Evolutionary conservation across 1,140 invertebrate species (phyloP).

Genomic region (Drosophila mauritiana): DNA sequence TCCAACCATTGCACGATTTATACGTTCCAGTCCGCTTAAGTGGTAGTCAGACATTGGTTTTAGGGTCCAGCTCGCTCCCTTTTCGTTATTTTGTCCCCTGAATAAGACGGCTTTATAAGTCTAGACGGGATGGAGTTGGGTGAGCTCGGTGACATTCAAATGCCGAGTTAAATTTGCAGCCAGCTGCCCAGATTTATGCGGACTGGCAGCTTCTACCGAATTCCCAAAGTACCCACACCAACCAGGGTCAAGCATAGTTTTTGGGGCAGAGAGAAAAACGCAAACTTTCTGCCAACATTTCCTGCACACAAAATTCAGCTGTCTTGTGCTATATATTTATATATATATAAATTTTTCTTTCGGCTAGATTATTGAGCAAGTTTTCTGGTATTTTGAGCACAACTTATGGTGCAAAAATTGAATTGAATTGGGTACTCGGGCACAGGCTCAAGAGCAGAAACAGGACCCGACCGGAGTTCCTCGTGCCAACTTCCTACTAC

Average conservation of each 20-base stretch:
- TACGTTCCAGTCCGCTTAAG: constrained; percentile 77
- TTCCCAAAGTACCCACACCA: not conserved
- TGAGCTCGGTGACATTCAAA: constrained; percentile 72
- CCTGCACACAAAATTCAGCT: constrained; percentile 54
- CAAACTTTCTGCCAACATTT: constrained; percentile 34
- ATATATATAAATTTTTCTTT: constrained; percentile 48
- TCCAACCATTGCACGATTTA: constrained; percentile 79
- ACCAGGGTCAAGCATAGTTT: constrained; percentile 37
- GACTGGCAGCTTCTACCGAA: constrained; percentile 32
- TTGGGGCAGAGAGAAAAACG: not conserved
- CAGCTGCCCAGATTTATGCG: constrained; percentile 68
- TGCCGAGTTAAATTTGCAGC: constrained; percentile 53
- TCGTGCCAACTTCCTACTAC: constrained; percentile 76
- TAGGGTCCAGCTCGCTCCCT: constrained; percentile 15
- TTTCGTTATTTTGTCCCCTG: constrained; percentile 10
- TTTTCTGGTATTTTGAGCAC: constrained; percentile 79
- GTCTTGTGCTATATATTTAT: constrained; percentile 67
- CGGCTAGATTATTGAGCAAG: constrained; percentile 70
- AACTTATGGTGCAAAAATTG: constrained; percentile 81
- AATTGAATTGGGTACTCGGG: constrained; percentile 64
- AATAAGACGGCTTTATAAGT: constrained; percentile 74
- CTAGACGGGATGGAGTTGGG: constrained; percentile 55
- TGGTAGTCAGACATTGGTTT: constrained; percentile 80
- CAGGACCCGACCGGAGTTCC: constrained; percentile 39
- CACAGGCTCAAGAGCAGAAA: constrained; percentile 33